These are phyloP conservation scores for Monoplex corrugatus DNA, from an alignment of 2,888 invertebrate genomes.

Conservation along the genomic window DNA sequence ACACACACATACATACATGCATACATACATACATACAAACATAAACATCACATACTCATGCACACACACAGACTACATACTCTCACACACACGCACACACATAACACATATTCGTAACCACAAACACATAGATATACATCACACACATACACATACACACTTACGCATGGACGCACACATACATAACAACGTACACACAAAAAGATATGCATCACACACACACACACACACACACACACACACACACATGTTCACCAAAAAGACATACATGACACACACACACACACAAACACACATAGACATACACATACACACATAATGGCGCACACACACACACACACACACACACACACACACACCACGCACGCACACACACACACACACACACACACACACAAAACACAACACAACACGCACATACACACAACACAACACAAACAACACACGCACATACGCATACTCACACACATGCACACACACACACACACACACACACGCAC, in stretches of 20 bases:
- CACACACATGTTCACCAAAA: too few relatives aligned
- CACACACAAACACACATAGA: background rate
- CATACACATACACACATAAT: background rate
- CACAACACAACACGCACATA: too few relatives aligned
- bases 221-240: too few relatives aligned
- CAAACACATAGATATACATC: background rate
- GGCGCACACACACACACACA: background rate
- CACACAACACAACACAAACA: background rate
- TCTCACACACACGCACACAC: background rate
- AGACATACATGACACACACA: too few relatives aligned
- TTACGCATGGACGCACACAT: too few relatives aligned
- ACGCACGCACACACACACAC: too few relatives aligned
- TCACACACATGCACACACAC: background rate
- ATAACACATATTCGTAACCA: too few relatives aligned
- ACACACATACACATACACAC: too few relatives aligned
- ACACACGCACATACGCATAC: background rate
- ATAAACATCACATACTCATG: constrained; percentile 2
- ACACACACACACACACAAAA: too few relatives aligned
- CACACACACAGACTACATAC: background rate
- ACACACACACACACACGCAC: too few relatives aligned
- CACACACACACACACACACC: background rate
- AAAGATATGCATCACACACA: too few relatives aligned
- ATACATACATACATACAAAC: background rate
- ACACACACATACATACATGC: background rate
- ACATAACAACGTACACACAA: too few relatives aligned